Evolutionary conservation across 1,140 invertebrate genomes (phyloP), one percentile per base, ranked within the genome.

Genomic region (Papilio xuthus): DNA sequence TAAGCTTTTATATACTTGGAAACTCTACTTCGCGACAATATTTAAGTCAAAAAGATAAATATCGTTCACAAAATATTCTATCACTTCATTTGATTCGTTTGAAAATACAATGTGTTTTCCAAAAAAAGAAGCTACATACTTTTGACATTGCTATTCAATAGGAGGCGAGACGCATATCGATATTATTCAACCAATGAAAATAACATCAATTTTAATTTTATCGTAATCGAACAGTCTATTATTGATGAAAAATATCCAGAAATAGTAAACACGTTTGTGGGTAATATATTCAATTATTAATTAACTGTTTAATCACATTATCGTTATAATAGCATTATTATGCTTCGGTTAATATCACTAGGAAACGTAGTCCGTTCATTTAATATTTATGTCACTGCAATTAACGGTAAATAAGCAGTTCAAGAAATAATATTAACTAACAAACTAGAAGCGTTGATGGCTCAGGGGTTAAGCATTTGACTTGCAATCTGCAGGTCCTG

Each of bases 301-400:
- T 73, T 47, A 26, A 42, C 42, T 42, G 71, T 73, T 73, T 47
- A 73, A 73, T 73, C 71, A 26, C 20, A 26, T 73, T 73, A 73
- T 73, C 71, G 2, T n/a, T 47, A 73, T 50, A 73, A 73, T 50
- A 73, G 70, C 70, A 41, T 72, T 47, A 47, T 73, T 73, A 73
- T 50, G 23, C 71, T 73, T 73, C 28, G 26, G 20, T 47, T 41
- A 70, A 42, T 20, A 73, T 73, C 71, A 73, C 23, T 73, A 6
- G 71, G 20, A 47, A 73, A 42, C 28, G 28, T 37, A 20, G 10
- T 28, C 4, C 20, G 13, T 4, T 67, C 12, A 67, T 67, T 67
- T 28, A 67, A 67, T 67, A 67, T 67, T 32, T 67, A 63, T 63
- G 12, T 32, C 13, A 53, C 18, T 63, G 23, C 10, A 63, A n/a